Base-by-base conservation (phyloP, 2,888 invertebrate species). In the Schizotus pectinicornis region DNA sequence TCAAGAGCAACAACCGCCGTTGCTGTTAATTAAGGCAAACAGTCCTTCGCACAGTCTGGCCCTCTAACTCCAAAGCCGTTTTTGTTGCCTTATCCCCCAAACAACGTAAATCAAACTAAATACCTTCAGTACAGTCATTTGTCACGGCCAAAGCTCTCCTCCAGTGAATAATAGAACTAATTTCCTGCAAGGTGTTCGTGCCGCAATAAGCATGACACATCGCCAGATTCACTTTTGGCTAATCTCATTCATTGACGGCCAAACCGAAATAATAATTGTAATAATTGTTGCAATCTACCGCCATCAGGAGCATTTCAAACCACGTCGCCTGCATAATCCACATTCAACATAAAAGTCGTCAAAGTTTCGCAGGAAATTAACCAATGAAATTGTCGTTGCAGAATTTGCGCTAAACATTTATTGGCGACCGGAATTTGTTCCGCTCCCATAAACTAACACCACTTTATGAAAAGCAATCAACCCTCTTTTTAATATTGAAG, bases 91-190 rank as follows among this genome's bases (percentile, higher is more conserved):
- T 54, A 45, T 50, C 38, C 54, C 47, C 55, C 50, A 56, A 41
- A 42, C 53, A 54, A 60, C 64, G 62, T 69, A 69, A 69, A 68
- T 68, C 67, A 68, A 65, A 67, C 66, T 67, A 67, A 68, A 69
- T 66, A 65, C 64, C 63, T 65, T 58, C 62, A 60, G 61, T 61
- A 49, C 51, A 63, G 59, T 62, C 65, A 70, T 71, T 70, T 71
- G 70, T 69, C 67, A 65, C 51, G 56, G 59, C 59, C 61, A 62
- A 67, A 65, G 61, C 67, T 56, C 58, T 65, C 63, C 48, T 47
- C 56, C 59, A 59, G 65, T 68, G 68, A 72, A 69, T 71, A 70
- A 72, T 70, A 67, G 67, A 62, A 63, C 65, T 67, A 71, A 71
- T 72, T 70, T 71, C 71, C 69, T 63, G 67, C 64, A 68, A 68